phyloP scores from a whole-genome alignment of 2,888 invertebrate genomes.

The Perdita meconis region DNA sequence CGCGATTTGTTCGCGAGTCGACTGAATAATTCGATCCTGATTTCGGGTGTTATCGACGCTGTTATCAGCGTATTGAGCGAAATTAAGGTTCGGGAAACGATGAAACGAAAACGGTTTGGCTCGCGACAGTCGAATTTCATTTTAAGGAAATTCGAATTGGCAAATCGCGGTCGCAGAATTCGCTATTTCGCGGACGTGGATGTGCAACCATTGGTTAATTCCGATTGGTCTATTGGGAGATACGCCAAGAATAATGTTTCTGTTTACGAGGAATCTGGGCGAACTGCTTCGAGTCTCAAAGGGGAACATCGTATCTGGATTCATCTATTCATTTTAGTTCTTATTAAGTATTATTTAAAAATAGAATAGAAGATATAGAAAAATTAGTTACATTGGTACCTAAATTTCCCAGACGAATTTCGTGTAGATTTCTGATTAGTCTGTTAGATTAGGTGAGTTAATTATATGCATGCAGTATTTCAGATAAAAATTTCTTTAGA shows the following conservation, averaged over 20 bases:
- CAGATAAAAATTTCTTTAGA: too few relatives aligned
- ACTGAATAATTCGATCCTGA: not conserved
- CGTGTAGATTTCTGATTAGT: too few relatives aligned
- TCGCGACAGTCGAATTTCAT: not conserved
- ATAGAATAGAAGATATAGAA: too few relatives aligned
- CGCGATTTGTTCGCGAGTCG: too few relatives aligned
- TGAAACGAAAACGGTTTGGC: not conserved
- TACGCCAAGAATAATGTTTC: conserved; percentile 67
- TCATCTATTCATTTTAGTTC: too few relatives aligned
- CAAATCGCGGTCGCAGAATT: conserved; percentile 8
- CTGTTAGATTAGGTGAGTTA: too few relatives aligned
- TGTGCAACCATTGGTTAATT: conserved; percentile 40
- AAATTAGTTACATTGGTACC: too few relatives aligned
- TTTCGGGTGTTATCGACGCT: not conserved
- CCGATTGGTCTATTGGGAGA: conserved; percentile 30
- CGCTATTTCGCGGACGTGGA: not conserved
- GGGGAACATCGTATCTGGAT: conserved; percentile 15
- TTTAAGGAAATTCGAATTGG: not conserved
- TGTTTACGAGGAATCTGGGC: conserved; percentile 65
- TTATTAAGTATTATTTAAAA: too few relatives aligned
- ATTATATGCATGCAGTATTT: too few relatives aligned
- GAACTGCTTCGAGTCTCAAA: not conserved
- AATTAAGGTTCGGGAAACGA: not conserved
- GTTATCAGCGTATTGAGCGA: not conserved
- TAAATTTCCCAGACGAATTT: too few relatives aligned